These are phyloP conservation scores for Merops nubicus DNA, from an alignment of 2,113 vertebrate genomes.

Conservation along the genomic window DNA sequence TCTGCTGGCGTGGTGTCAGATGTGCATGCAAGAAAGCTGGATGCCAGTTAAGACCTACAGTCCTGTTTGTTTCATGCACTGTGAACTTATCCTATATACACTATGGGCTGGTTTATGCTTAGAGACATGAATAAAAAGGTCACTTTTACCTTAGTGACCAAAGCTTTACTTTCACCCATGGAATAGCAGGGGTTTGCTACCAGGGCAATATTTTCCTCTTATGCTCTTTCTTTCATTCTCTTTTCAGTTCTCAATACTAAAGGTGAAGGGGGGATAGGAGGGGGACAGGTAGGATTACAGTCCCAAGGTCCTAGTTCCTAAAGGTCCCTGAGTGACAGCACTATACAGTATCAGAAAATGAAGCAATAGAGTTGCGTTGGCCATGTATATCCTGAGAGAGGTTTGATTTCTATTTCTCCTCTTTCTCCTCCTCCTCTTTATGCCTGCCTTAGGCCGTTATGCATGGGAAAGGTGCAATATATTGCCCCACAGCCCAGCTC, in stretches of 20 bases:
- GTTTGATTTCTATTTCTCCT: conserved; percentile 29
- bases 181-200: conserved; percentile 28
- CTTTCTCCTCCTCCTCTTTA: not conserved
- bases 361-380: conserved; percentile 17
- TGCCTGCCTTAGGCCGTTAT: not conserved
- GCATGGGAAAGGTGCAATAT: not conserved
- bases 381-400: conserved; percentile 66
- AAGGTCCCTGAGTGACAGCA: conserved; percentile 73
- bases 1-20: conserved; percentile 42
- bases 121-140: conserved; percentile 34
- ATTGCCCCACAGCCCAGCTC: not conserved
- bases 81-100: conserved; percentile 57
- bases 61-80: conserved; percentile 54
- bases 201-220: not conserved
- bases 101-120: conserved; percentile 36
- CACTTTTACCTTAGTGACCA: not conserved
- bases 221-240: not conserved
- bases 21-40: conserved; percentile 51
- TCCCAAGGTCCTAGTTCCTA: conserved; percentile 61
- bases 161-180: not conserved
- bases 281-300: conserved; percentile 36
- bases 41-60: conserved; percentile 47
- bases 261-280: not conserved
- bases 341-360: conserved; percentile 64
- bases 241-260: not conserved